Evolutionary conservation across 2,113 vertebrate species (phyloP), one percentile per base, ranked within the genome.

Genomic region (Galbula dea): DNA sequence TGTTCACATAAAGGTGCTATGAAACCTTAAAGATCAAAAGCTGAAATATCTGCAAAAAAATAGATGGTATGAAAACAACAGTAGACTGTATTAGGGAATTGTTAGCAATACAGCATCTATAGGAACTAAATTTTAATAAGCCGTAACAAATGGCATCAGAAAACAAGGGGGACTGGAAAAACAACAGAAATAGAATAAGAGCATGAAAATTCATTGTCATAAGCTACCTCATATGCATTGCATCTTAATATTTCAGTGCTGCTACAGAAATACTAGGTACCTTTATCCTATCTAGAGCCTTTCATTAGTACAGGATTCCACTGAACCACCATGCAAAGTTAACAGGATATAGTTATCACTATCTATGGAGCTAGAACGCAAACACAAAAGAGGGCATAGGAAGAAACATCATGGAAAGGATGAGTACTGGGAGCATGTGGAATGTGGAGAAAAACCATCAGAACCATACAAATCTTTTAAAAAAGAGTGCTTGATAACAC

Each of bases 331-430:
- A 11, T 30, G 11, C 7, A 51, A 71, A 80, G 10, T 67, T 83
- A 48, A 52, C 9, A 49, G 34, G 66, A 32, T 27, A 48, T 26
- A 34, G 12, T 37, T 74, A 57, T 21, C 4, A 21, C 32, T 62
- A 15, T 12, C 12, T 55, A 30, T 0, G 0, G 15, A 87, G 34
- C 18, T 65, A 68, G 18, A 72, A 67, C 75, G 82, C 18, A 0
- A 82, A 78, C 2, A 14, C 16, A 36, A 73, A 83, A 57, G 9
- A 43, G 10, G 8, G 3, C 12, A 49, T 37, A 34, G 29, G 52
- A 79, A 63, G 23, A 10, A 81, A 43, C 22, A 74, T 43, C 43
- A 75, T 15, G 85, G 66, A 71, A 85, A 54, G 12, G 17, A 4
- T 4, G 1, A 20, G 12, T 27, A 37, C 29, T 45, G 24, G 46